Evolutionary conservation across 2,113 vertebrate genomes (phyloP).

Genomic region (Periophthalmodon schlosseri): DNA sequence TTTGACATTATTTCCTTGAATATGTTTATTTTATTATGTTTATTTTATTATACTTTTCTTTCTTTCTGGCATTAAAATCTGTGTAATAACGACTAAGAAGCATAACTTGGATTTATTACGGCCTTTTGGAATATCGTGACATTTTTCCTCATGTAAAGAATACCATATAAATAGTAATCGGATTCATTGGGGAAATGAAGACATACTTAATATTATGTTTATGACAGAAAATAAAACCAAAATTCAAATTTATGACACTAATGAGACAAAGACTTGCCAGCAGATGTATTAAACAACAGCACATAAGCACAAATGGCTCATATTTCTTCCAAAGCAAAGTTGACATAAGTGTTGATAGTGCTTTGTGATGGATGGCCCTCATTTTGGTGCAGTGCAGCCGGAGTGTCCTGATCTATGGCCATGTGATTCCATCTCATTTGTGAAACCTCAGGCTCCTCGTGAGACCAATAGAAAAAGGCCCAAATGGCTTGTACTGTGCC

Average conservation of each 20-base stretch:
- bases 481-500: constrained; percentile 59
- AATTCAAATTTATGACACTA: constrained; percentile 65
- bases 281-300: constrained; percentile 55
- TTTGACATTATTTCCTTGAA: not conserved
- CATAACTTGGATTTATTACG: not conserved
- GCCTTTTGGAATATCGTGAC: not conserved
- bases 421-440: constrained; percentile 61
- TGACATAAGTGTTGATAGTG: constrained; percentile 64
- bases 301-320: constrained; percentile 43
- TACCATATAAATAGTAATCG: constrained; percentile 64
- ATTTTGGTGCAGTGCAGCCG: constrained; percentile 56
- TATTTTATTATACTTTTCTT: constrained; percentile 63
- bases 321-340: constrained; percentile 67
- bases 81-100: not conserved
- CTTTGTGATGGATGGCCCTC: constrained; percentile 66
- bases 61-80: not conserved
- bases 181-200: constrained; percentile 51
- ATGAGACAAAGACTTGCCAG: constrained; percentile 59
- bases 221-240: constrained; percentile 63
- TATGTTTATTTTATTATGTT: not conserved
- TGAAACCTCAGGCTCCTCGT: constrained; percentile 53
- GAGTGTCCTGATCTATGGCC: constrained; percentile 50
- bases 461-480: constrained; percentile 67
- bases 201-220: constrained; percentile 41
- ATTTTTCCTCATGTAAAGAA: constrained; percentile 60